These are phyloP conservation scores for Dromius quadrimaculatus DNA, from an alignment of 2,888 invertebrate genomes.

Conservation along the genomic window DNA sequence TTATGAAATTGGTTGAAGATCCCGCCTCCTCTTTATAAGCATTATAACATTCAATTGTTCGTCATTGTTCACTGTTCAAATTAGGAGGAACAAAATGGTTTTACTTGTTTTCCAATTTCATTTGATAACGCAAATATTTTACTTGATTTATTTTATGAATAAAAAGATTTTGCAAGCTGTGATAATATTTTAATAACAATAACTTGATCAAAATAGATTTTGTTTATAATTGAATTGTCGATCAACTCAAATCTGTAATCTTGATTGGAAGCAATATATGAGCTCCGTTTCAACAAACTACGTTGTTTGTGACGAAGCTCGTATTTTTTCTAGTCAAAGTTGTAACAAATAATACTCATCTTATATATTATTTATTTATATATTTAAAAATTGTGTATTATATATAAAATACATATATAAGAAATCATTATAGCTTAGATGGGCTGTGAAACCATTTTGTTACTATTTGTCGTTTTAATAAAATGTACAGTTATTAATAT, in stretches of 20 bases:
- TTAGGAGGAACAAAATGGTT: slow-evolving; percentile 37
- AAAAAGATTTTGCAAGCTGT: slow-evolving; percentile 15
- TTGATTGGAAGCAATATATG: too few species aligned
- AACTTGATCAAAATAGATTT: slow-evolving; percentile 7
- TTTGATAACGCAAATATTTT: background rate
- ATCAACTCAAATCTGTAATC: too few species aligned
- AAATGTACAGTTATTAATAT: slow-evolving; percentile 35
- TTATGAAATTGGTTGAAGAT: slow-evolving; percentile 64
- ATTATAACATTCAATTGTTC: slow-evolving; percentile 24
- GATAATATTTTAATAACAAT: slow-evolving; percentile 15
- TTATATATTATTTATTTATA: slow-evolving; percentile 25
- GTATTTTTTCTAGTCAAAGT: slow-evolving; percentile 5
- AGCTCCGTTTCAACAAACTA: too few species aligned
- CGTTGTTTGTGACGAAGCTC: background rate
- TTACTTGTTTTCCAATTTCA: slow-evolving; percentile 19
- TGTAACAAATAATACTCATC: slow-evolving; percentile 17
- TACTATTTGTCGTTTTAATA: slow-evolving; percentile 19
- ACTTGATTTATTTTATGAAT: too few species aligned
- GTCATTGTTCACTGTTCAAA: slow-evolving; percentile 12
- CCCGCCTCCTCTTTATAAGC: slow-evolving; percentile 26
- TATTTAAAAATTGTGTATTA: slow-evolving; percentile 28
- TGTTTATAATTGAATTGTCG: too few species aligned
- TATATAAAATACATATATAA: slow-evolving; percentile 44
- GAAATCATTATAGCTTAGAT: slow-evolving; percentile 37
- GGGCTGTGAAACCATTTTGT: slow-evolving; percentile 47